phyloP scores from a whole-genome alignment of 1,140 invertebrate genomes.

The Trichogramma pretiosum region DNA sequence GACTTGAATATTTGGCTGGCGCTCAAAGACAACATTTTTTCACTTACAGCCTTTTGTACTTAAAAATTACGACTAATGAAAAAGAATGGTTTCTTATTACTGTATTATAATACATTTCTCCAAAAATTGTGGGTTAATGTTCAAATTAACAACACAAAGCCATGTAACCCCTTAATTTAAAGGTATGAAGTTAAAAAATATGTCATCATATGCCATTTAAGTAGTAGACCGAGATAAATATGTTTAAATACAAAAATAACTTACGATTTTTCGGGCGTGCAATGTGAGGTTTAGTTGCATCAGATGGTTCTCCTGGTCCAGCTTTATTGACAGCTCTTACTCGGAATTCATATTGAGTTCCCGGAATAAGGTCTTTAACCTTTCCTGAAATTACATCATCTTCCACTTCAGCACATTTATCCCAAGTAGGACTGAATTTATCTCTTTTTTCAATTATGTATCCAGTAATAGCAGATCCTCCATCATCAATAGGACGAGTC shows the following conservation, averaged over 20 bases:
- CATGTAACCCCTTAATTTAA: too few relatives aligned
- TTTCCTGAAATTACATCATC: conserved; percentile 75
- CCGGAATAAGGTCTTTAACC: conserved; percentile 82
- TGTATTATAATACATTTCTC: too few relatives aligned
- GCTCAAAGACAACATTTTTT: too few relatives aligned
- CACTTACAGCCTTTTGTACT: too few relatives aligned
- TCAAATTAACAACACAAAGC: too few relatives aligned
- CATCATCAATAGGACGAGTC: conserved; percentile 76
- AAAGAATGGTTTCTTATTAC: too few relatives aligned
- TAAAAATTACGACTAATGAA: too few relatives aligned
- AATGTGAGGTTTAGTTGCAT: conserved; percentile 76
- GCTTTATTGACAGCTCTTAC: conserved; percentile 91
- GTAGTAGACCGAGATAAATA: too few relatives aligned
- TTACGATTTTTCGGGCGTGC: conserved; percentile 84
- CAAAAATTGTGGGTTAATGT: too few relatives aligned
- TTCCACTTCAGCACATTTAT: conserved; percentile 74
- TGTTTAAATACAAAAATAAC: conserved; percentile 24
- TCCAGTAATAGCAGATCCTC: conserved; percentile 81
- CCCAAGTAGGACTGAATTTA: conserved; percentile 79
- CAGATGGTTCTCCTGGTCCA: conserved; percentile 82
- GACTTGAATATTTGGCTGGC: conserved; percentile 12
- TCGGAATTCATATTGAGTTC: conserved; percentile 88
- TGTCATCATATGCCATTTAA: too few relatives aligned
- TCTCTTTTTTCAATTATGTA: conserved; percentile 96
- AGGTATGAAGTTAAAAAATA: too few relatives aligned